Evolutionary conservation across 2,797 vertebrate genomes (phyloP).

Genomic region (Chrosomus eos): DNA sequence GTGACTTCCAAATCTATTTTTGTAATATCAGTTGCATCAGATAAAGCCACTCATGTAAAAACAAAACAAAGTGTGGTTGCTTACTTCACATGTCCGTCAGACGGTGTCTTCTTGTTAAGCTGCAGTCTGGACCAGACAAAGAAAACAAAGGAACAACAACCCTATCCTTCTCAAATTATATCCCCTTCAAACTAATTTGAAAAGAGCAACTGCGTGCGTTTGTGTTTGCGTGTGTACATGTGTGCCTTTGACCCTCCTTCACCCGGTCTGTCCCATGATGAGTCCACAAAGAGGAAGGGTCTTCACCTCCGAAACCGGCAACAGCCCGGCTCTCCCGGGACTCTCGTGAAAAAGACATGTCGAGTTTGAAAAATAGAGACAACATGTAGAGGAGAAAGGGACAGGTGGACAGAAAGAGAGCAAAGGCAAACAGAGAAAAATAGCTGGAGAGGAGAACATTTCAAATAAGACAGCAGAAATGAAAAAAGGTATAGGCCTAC

Average conservation of each 20-base stretch:
- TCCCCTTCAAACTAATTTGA: slow-evolving; percentile 30
- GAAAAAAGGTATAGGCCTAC: background rate
- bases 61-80: background rate
- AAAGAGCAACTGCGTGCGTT: slow-evolving; percentile 1
- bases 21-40: background rate
- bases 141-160: background rate
- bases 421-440: slow-evolving; percentile 24
- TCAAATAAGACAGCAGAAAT: background rate
- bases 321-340: slow-evolving; percentile 26
- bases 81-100: background rate
- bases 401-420: slow-evolving; percentile 12
- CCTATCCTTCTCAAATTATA: background rate
- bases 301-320: slow-evolving; percentile 46
- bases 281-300: slow-evolving; percentile 28
- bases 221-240: slow-evolving; percentile 12
- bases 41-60: background rate
- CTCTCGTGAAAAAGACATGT: background rate
- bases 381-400: slow-evolving; percentile 27
- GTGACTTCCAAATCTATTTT: background rate
- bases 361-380: slow-evolving; percentile 31
- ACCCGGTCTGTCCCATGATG: slow-evolving; percentile 44
- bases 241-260: slow-evolving; percentile 52
- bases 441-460: slow-evolving; percentile 20
- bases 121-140: slow-evolving; percentile 1
- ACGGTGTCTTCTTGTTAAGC: background rate